Evolutionary conservation across 2,888 invertebrate species (phyloP).

Genomic region (Chorisops tibialis): DNA sequence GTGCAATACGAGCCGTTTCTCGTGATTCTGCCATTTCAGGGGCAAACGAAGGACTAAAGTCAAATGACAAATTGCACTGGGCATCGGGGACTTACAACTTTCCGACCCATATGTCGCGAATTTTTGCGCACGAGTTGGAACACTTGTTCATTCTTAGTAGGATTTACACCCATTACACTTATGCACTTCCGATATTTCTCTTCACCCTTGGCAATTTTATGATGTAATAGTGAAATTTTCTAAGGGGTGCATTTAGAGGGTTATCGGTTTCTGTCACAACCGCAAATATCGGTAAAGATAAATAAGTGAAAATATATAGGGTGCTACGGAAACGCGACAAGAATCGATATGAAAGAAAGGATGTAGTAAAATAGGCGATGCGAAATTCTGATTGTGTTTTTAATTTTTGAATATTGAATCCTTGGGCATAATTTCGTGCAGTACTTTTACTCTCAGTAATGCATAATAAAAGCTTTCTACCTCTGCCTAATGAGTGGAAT

Average conservation of each 20-base stretch:
- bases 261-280: slow-evolving; percentile 13
- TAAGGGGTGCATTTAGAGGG: slow-evolving; percentile 1
- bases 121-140: slow-evolving; percentile 20
- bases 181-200: background rate
- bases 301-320: too few relatives aligned
- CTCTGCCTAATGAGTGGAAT: too few relatives aligned
- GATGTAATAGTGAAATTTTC: too few relatives aligned
- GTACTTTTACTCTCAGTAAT: too few relatives aligned
- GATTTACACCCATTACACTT: background rate
- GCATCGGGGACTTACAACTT: background rate
- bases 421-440: too few relatives aligned
- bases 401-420: too few relatives aligned
- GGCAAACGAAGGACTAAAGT: slow-evolving; percentile 5
- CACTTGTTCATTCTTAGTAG: slow-evolving; percentile 19
- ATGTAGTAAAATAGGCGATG: too few relatives aligned
- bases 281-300: background rate
- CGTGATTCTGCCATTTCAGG: slow-evolving; percentile 16
- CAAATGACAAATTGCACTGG: slow-evolving; percentile 22
- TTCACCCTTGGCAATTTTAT: too few relatives aligned
- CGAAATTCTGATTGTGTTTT: too few relatives aligned
- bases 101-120: slow-evolving; percentile 23
- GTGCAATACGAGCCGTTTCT: background rate
- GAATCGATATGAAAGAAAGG: too few relatives aligned
- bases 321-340: too few relatives aligned
- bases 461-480: too few relatives aligned